These are phyloP conservation scores for Hypomecis atomaria DNA, from an alignment of 2,888 invertebrate genomes.

Conservation along the genomic window DNA sequence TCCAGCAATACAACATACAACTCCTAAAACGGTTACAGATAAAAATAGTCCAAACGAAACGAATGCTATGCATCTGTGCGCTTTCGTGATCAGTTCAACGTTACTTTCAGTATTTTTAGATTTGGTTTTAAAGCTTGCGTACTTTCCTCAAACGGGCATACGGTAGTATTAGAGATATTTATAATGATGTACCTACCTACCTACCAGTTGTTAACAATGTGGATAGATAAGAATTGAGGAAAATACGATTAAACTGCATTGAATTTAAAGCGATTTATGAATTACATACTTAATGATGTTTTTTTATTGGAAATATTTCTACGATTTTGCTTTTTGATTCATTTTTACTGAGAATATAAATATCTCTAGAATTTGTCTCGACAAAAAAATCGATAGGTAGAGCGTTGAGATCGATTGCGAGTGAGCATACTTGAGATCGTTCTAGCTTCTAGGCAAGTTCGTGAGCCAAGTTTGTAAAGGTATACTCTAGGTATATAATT, in stretches of 20 bases:
- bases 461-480: too few relatives aligned
- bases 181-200: not conserved
- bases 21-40: slow-evolving; percentile 38
- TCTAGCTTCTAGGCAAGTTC: too few relatives aligned
- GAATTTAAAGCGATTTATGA: not conserved
- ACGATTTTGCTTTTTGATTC: too few relatives aligned
- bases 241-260: not conserved
- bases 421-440: too few relatives aligned
- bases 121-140: not conserved
- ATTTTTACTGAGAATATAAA: too few relatives aligned
- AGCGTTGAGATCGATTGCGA: too few relatives aligned
- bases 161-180: not conserved
- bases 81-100: slow-evolving; percentile 16
- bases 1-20: not conserved
- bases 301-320: not conserved
- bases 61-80: slow-evolving; percentile 47
- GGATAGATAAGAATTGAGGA: slow-evolving; percentile 8
- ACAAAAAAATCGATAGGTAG: too few relatives aligned
- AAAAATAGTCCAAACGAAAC: slow-evolving; percentile 50
- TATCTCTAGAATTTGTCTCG: too few relatives aligned
- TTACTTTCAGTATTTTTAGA: slow-evolving; percentile 20
- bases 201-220: not conserved
- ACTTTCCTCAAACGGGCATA: slow-evolving; percentile 12
- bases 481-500: too few relatives aligned
- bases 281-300: not conserved